Conservation (phyloP, 2,113 vertebrate species). For the Oenanthe melanoleuca region DNA sequence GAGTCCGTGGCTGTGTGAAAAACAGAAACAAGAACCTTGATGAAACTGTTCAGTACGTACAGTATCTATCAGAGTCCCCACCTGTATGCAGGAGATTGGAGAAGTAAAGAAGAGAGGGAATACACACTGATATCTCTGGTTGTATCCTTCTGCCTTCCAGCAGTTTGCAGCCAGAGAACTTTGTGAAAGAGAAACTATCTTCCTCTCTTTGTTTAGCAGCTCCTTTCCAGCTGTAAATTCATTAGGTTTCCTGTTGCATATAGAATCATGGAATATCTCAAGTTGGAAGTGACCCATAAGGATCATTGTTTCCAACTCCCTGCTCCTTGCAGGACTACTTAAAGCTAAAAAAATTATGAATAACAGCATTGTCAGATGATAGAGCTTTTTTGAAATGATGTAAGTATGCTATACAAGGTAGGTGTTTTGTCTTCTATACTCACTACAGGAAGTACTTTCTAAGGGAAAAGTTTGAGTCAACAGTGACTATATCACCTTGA, state of each 20-base stretch:
- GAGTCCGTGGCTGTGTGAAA: neutral
- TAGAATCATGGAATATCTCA: neutral
- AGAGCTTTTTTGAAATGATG: neutral
- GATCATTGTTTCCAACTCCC: neutral
- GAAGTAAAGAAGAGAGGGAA: neutral
- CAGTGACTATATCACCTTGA: neutral
- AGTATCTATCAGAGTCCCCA: too few species aligned
- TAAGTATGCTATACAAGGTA: neutral
- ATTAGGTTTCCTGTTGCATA: neutral
- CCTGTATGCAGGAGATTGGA: fast-evolving
- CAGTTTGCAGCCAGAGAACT: neutral
- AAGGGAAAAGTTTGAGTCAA: neutral
- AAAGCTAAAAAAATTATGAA: neutral
- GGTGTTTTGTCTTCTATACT: neutral
- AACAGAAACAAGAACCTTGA: neutral
- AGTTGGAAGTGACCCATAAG: neutral
- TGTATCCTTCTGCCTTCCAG: neutral
- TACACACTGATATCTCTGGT: neutral
- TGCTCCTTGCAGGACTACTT: neutral
- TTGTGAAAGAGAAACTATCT: neutral
- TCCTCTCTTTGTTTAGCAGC: neutral
- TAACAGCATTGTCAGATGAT: fast-evolving
- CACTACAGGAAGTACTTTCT: neutral
- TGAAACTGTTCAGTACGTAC: neutral
- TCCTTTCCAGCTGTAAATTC: neutral